These are phyloP conservation scores for Prosapia bicincta DNA, from an alignment of 2,888 invertebrate genomes.

Conservation along the genomic window DNA sequence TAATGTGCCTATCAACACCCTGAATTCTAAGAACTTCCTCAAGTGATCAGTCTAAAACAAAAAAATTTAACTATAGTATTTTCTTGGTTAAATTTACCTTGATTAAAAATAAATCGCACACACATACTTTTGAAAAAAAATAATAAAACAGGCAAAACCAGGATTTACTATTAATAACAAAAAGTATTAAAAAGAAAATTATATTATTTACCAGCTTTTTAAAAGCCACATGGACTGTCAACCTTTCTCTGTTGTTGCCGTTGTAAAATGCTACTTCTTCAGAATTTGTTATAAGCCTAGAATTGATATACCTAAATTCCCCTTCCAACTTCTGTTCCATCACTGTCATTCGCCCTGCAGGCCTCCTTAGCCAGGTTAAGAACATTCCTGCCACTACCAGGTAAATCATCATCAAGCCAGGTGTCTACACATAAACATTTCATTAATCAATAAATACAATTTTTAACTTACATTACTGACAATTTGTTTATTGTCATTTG, in stretches of 20 bases:
- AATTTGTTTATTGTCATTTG: neutral
- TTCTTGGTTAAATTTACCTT: too few species aligned
- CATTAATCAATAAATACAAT: conserved; percentile 28
- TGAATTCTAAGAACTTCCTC: conserved; percentile 82
- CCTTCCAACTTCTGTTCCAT: conserved; percentile 97
- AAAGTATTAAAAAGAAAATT: too few species aligned
- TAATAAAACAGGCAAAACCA: too few species aligned
- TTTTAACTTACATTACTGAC: neutral
- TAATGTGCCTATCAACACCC: conserved; percentile 86
- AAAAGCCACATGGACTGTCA: conserved; percentile 84
- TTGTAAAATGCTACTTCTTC: conserved; percentile 88
- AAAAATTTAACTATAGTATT: conserved; percentile 31
- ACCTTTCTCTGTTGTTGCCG: conserved; percentile 82
- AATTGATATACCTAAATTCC: conserved; percentile 95
- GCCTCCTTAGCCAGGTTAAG: conserved; percentile 81
- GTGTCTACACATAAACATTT: conserved; percentile 72
- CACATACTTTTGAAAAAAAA: too few species aligned
- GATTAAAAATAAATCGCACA: too few species aligned
- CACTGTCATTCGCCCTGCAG: conserved; percentile 87
- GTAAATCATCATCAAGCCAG: conserved; percentile 83
- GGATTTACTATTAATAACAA: too few species aligned
- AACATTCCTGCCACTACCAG: conserved; percentile 81
- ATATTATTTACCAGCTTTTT: conserved; percentile 71
- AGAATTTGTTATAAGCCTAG: conserved; percentile 92
- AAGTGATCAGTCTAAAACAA: conserved; percentile 67